Conservation (phyloP, 2,797 vertebrate species). For the Vultur gryphus region DNA sequence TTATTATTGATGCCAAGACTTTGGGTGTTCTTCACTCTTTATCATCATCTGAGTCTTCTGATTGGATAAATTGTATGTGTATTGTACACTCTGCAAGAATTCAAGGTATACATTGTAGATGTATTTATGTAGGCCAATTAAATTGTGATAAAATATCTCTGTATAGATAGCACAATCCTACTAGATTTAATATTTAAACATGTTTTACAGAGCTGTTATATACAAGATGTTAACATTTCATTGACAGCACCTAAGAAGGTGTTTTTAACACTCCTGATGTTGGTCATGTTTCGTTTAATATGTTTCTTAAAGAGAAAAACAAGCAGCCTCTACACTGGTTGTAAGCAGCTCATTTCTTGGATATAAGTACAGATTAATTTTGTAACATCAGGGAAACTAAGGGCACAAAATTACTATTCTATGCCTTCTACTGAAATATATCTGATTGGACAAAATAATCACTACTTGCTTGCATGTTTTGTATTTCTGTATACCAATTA, state of each 20-base stretch:
- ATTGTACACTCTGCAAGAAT: slow-evolving; percentile 75
- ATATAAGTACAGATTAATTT: neutral
- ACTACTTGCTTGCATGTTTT: neutral
- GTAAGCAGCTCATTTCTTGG: neutral
- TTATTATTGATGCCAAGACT: slow-evolving; percentile 77
- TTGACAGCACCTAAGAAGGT: neutral
- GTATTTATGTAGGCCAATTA: neutral
- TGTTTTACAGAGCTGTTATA: neutral
- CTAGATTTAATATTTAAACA: neutral
- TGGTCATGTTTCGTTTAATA: neutral
- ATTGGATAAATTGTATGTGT: slow-evolving; percentile 80
- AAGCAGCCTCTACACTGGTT: neutral
- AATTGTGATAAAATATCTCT: neutral
- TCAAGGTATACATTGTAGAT: slow-evolving; percentile 69
- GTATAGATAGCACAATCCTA: neutral
- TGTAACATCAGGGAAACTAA: neutral
- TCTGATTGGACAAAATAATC: neutral
- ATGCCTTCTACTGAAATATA: neutral
- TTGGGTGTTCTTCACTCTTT: slow-evolving; percentile 72
- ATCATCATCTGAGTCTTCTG: slow-evolving; percentile 66
- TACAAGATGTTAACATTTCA: neutral
- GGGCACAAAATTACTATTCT: neutral
- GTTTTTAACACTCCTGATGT: neutral
- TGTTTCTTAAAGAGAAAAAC: neutral
- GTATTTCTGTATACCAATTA: neutral